These are phyloP conservation scores for Eleginops maclovinus DNA, from an alignment of 2,113 vertebrate species.

Conservation along the genomic window DNA sequence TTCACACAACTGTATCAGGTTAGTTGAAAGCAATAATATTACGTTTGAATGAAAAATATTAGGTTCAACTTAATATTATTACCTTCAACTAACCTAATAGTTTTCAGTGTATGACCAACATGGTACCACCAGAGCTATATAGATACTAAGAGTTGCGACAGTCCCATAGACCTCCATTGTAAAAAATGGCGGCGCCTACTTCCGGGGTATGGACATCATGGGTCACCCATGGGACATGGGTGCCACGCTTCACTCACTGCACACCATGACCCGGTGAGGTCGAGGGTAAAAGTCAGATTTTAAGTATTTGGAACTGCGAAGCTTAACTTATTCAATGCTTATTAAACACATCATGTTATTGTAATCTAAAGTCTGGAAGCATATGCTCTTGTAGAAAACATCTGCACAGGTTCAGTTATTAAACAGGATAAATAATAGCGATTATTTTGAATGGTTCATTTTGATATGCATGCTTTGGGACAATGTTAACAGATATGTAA, in stretches of 20 bases:
- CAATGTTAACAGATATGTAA: constrained; percentile 19
- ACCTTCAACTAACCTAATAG: background rate
- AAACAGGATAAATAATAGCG: background rate
- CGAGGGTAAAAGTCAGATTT: background rate
- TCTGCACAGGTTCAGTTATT: constrained; percentile 3
- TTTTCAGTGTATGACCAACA: too few species aligned
- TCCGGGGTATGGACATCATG: too few species aligned
- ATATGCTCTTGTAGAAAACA: background rate
- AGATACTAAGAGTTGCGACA: too few species aligned
- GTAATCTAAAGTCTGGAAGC: background rate
- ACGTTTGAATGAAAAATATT: too few species aligned
- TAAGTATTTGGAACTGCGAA: background rate
- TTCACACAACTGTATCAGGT: too few species aligned
- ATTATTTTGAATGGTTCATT: constrained; percentile 15
- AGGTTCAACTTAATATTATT: too few species aligned
- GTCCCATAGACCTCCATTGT: too few species aligned
- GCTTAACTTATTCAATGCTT: background rate
- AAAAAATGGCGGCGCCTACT: too few species aligned
- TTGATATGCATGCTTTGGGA: constrained; percentile 1
- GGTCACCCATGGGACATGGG: background rate
- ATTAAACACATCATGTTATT: background rate
- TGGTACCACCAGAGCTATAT: too few species aligned
- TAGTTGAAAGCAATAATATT: too few species aligned
- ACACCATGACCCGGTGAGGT: background rate
- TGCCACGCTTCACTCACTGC: background rate